These are phyloP conservation scores for Bombylius discolor DNA, from an alignment of 2,888 invertebrate species.

Conservation along the genomic window DNA sequence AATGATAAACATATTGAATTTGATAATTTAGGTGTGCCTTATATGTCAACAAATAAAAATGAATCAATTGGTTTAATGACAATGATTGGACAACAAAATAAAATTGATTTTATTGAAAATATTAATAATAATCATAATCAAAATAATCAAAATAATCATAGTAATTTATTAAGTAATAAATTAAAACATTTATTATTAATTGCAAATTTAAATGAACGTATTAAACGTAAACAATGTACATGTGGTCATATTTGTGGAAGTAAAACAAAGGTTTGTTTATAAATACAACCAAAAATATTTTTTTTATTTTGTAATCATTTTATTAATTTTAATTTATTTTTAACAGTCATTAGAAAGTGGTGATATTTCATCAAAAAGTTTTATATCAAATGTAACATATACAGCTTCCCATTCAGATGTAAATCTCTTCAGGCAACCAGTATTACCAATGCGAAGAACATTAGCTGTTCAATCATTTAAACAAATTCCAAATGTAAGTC, in stretches of 20 bases:
- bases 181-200: conserved; percentile 34
- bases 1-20: conserved; percentile 2
- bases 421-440: conserved; percentile 25
- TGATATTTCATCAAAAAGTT: conserved; percentile 21
- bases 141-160: conserved; percentile 19
- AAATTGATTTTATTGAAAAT: neutral
- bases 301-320: neutral
- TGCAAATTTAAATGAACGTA: conserved; percentile 33
- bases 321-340: neutral
- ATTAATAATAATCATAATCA: conserved; percentile 19
- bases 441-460: conserved; percentile 26
- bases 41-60: neutral
- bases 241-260: conserved; percentile 33
- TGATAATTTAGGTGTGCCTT: conserved; percentile 14
- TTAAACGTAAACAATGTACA: conserved; percentile 28
- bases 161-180: conserved; percentile 25
- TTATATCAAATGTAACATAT: conserved; percentile 24
- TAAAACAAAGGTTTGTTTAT: conserved; percentile 21
- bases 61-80: conserved; percentile 13
- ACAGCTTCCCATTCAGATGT: conserved; percentile 12
- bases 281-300: neutral
- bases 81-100: conserved; percentile 17
- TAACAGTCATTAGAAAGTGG: conserved; percentile 18
- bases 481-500: conserved; percentile 24
- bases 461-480: conserved; percentile 26